phyloP scores from a whole-genome alignment of 2,797 vertebrate genomes.

The Semaprochilodus insignis region DNA sequence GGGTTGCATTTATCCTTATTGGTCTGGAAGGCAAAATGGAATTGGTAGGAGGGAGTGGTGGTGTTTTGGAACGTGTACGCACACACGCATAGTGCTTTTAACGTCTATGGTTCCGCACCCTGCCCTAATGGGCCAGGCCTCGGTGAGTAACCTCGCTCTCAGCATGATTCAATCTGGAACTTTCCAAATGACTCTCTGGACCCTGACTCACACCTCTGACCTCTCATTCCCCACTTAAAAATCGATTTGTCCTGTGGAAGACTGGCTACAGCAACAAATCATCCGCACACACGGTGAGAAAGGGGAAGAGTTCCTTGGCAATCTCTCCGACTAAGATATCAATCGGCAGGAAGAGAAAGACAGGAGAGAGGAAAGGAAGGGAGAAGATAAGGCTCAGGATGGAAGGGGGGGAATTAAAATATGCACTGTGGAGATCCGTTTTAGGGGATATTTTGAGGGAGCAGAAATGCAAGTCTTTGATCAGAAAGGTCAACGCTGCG shows the following conservation, averaged over 20 bases:
- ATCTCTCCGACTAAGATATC: slow-evolving; percentile 65
- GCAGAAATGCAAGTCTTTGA: slow-evolving; percentile 51
- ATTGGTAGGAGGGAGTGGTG: neutral
- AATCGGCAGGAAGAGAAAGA: slow-evolving; percentile 59
- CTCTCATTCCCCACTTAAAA: slow-evolving; percentile 28
- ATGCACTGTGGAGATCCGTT: slow-evolving; percentile 57
- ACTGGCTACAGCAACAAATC: slow-evolving; percentile 9
- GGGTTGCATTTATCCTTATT: slow-evolving; percentile 22
- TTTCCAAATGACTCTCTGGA: slow-evolving; percentile 43
- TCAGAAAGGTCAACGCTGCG: slow-evolving; percentile 53
- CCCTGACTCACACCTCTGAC: slow-evolving; percentile 34
- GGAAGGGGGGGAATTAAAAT: neutral
- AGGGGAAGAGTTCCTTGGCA: slow-evolving; percentile 57
- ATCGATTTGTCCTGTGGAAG: slow-evolving; percentile 29
- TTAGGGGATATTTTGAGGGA: slow-evolving; percentile 37
- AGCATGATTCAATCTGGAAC: slow-evolving; percentile 47
- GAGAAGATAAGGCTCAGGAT: slow-evolving; percentile 38
- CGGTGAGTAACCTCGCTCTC: slow-evolving; percentile 28
- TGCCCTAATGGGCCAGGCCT: slow-evolving; percentile 19
- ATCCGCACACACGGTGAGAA: neutral
- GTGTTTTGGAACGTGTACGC: slow-evolving; percentile 16
- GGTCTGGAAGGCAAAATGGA: slow-evolving; percentile 30
- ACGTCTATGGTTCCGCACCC: slow-evolving; percentile 34
- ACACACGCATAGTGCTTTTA: slow-evolving; percentile 16
- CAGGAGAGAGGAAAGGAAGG: slow-evolving; percentile 41